Evolutionary conservation across 2,797 vertebrate genomes (phyloP).

Genomic region (Tokudaia muenninki): DNA sequence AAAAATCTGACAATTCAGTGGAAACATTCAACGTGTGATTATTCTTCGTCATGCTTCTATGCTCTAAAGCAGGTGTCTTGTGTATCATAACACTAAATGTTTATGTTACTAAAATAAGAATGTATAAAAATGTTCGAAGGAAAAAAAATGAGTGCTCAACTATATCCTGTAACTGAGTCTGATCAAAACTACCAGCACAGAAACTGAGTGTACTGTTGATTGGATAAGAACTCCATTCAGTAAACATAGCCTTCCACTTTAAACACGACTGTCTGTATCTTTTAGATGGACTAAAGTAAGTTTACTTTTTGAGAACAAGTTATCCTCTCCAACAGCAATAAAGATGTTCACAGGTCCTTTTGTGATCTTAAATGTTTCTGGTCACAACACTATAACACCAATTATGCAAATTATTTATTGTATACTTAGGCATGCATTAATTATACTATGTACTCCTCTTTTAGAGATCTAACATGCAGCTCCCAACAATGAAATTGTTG

Average conservation of each 20-base stretch:
- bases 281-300: neutral
- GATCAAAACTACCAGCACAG: constrained; percentile 43
- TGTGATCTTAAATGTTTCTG: constrained; percentile 11
- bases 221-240: constrained; percentile 51
- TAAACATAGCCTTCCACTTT: constrained; percentile 9
- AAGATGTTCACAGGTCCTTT: neutral
- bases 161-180: neutral
- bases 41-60: neutral
- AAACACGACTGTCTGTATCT: neutral
- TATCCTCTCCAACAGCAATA: constrained; percentile 3
- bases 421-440: neutral
- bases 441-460: neutral
- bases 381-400: neutral
- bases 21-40: neutral
- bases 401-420: neutral
- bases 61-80: neutral
- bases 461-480: neutral
- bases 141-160: constrained; percentile 48
- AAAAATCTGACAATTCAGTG: neutral
- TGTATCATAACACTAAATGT: constrained; percentile 7
- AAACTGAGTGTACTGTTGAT: neutral
- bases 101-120: constrained; percentile 62
- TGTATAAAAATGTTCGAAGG: constrained; percentile 58
- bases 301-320: constrained; percentile 50
- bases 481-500: neutral